A percentile compares a stretch with the other conserved stretches of the same genome.
Evolutionary conservation across 2,113 vertebrate species (phyloP).

Genomic region (Rhea pennata): DNA sequence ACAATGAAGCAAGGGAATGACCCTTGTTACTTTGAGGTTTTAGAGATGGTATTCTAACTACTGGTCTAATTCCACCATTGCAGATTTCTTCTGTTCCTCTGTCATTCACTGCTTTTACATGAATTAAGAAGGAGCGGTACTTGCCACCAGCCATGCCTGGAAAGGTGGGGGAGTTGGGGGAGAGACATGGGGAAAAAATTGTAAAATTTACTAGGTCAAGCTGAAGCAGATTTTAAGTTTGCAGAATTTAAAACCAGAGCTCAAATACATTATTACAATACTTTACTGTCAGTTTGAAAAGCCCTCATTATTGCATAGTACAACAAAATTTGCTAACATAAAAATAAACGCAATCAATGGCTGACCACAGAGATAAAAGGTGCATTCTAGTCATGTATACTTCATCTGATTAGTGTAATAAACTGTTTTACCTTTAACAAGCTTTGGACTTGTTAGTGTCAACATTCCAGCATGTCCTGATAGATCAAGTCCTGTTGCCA

Average conservation of each 20-base stretch:
- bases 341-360: not conserved
- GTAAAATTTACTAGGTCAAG: not conserved
- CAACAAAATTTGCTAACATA: not conserved
- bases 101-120: slow-evolving; percentile 95
- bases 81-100: slow-evolving; percentile 88
- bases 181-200: not conserved
- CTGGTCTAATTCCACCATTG: slow-evolving; percentile 84
- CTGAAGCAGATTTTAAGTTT: not conserved
- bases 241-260: not conserved
- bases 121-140: slow-evolving; percentile 98
- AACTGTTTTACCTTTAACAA: slow-evolving; percentile 90
- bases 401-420: not conserved
- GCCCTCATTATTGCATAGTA: not conserved
- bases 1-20: slow-evolving; percentile 92
- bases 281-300: not conserved
- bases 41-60: slow-evolving; percentile 91
- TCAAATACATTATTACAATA: not conserved
- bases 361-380: not conserved
- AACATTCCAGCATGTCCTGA: slow-evolving; percentile 98
- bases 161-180: fast-evolving
- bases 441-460: slow-evolving; percentile 96
- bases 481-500: slow-evolving; percentile 96
- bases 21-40: slow-evolving; percentile 91
- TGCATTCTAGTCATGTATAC: not conserved
- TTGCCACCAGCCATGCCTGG: slow-evolving; percentile 98